A percentile compares a stretch with the other conserved stretches of the same genome.
phyloP scores from a whole-genome alignment of 2,113 vertebrate species.

The Upupa epops region DNA sequence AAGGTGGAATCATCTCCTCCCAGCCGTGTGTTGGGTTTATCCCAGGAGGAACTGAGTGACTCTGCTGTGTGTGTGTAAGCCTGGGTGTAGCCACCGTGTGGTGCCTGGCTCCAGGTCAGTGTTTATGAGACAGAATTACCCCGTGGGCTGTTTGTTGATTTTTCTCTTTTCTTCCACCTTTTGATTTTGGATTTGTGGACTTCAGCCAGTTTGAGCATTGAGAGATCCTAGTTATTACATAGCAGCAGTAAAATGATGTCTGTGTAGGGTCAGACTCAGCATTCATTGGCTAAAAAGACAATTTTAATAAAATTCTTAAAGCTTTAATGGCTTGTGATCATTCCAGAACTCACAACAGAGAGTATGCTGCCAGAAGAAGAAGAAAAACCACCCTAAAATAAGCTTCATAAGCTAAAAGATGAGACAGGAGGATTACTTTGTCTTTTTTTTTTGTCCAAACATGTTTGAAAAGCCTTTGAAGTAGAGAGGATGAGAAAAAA shows the following conservation, averaged over 20 bases:
- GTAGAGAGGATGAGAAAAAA: neutral
- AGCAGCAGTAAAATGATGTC: rapidly evolving
- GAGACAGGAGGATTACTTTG: neutral
- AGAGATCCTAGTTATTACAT: neutral
- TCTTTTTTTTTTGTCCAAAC: slow-evolving; percentile 23
- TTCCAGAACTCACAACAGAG: neutral
- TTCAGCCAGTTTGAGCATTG: rapidly evolving
- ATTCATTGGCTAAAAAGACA: neutral
- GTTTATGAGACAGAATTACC: neutral
- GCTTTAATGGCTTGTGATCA: neutral
- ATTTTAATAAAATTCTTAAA: neutral
- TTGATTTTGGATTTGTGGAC: neutral
- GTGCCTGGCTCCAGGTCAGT: neutral
- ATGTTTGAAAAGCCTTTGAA: slow-evolving; percentile 49
- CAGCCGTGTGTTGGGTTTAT: rapidly evolving
- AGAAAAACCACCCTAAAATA: slow-evolving; percentile 7
- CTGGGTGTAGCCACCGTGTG: rapidly evolving
- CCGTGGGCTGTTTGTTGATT: neutral
- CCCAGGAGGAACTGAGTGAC: neutral
- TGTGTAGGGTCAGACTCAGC: rapidly evolving
- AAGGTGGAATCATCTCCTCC: neutral
- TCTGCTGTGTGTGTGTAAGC: neutral
- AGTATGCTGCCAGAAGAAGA: neutral
- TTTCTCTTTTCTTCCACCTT: neutral
- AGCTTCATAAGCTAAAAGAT: slow-evolving; percentile 1